Evolutionary conservation across 2,113 vertebrate genomes (phyloP).

Genomic region (Ophiodon elongatus): DNA sequence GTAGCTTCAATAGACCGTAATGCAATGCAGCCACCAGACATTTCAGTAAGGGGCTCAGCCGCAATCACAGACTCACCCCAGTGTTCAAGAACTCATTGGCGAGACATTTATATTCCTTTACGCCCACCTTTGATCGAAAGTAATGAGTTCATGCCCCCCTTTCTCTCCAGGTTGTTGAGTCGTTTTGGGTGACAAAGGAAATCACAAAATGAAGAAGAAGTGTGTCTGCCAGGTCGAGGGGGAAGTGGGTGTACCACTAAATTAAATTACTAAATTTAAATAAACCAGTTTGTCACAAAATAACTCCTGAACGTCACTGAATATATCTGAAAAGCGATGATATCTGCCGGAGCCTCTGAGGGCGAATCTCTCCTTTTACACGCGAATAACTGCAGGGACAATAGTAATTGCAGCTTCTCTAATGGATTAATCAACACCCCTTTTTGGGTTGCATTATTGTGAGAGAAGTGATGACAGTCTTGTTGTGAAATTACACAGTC

Average conservation of each 20-base stretch:
- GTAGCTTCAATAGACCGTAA: conserved; percentile 21
- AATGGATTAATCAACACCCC: conserved; percentile 63
- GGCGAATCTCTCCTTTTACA: conserved; percentile 31
- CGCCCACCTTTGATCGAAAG: conserved; percentile 56
- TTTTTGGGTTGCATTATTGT: conserved; percentile 31
- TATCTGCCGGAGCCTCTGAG: conserved; percentile 36
- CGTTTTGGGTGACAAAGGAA: conserved; percentile 50
- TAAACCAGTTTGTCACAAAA: conserved; percentile 37
- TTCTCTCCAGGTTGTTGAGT: conserved; percentile 43
- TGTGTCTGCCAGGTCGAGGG: conserved; percentile 30
- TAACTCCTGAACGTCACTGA: conserved; percentile 25
- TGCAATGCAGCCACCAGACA: conserved; percentile 9
- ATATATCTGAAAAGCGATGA: conserved; percentile 31
- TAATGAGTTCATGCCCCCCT: conserved; percentile 53
- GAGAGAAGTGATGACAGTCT: conserved; percentile 46
- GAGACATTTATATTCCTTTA: conserved; percentile 53
- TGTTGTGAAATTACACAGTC: conserved; percentile 48
- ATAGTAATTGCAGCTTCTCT: conserved; percentile 51
- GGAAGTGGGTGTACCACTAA: conserved; percentile 23
- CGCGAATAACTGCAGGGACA: conserved; percentile 50
- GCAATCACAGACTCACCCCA: conserved; percentile 33
- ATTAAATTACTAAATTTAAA: conserved; percentile 53
- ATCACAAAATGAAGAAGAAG: conserved; percentile 48
- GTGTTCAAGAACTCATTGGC: conserved; percentile 28
- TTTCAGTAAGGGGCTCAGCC: conserved; percentile 16